Percentiles rank a stretch among this genome's conserved stretches.
Evolutionary conservation across 1,140 invertebrate genomes (phyloP).

Genomic region (Capitella teleta): DNA sequence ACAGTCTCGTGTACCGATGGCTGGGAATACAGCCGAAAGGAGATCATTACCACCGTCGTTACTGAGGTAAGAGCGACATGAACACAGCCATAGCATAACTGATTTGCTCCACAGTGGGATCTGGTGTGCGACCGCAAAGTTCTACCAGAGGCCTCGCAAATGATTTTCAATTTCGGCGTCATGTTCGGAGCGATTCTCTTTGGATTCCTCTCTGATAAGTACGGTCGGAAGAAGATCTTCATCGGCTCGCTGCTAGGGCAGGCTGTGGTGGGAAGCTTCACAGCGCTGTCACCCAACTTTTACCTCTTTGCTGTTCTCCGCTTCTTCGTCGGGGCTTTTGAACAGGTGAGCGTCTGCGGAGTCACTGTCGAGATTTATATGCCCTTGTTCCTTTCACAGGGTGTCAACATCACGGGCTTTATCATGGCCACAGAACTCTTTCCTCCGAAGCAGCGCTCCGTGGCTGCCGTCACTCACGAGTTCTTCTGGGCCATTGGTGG

Average conservation of each 20-base stretch:
- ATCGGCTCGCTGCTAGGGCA: constrained; percentile 4
- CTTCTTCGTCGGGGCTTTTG: constrained; percentile 9
- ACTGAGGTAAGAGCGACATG: constrained; percentile 10
- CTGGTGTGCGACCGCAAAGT: constrained; percentile 60
- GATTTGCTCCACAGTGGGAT: constrained; percentile 48
- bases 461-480: constrained; percentile 18
- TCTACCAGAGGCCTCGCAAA: constrained; percentile 56
- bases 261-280: constrained; percentile 5
- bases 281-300: constrained; percentile 3
- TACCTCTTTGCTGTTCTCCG: constrained; percentile 5
- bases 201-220: constrained; percentile 65
- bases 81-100: too few relatives aligned
- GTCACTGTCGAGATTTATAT: neutral
- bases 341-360: constrained; percentile 5
- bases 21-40: constrained; percentile 8
- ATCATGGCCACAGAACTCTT: constrained; percentile 13
- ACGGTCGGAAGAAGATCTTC: constrained; percentile 11
- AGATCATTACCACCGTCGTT: constrained; percentile 8
- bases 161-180: constrained; percentile 67
- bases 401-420: constrained; percentile 11
- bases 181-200: constrained; percentile 64
- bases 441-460: constrained; percentile 14
- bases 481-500: constrained; percentile 20
- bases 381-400: constrained; percentile 1
- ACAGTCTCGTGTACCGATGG: constrained; percentile 7